Evolutionary conservation across 2,888 invertebrate genomes (phyloP), one percentile per base, ranked within the genome.

Genomic region (Alloplasta piceator): DNA sequence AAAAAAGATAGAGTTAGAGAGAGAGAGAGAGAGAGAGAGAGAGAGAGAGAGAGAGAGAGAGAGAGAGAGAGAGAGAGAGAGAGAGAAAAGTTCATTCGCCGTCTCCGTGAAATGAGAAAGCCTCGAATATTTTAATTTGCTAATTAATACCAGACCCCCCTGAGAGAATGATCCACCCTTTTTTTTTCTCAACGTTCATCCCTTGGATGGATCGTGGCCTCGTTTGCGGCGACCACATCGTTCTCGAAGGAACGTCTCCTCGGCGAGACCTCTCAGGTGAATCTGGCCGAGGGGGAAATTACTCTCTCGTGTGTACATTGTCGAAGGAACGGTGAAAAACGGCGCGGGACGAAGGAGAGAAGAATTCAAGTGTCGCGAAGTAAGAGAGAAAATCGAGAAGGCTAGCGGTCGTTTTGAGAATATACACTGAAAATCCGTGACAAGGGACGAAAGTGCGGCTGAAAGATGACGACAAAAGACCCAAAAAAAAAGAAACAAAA

Each of bases 111-210:
- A 26, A 26, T 26, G 14, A 58, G 38, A 60, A 48, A 71, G 6
- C 68, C 56, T 76, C 78, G 80, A 81, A 74, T 85, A 86, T 88
- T 89, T 90, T 90, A 91, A 91, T 91, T 87, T 87, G 87, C 88
- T 91, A 91, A 91, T 91, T 91, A 90, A 90, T 90, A 89, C 87
- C 86, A 72, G 61, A 52, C 70, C 73, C 75, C 64, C 39, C 14
- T 26, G 75, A 82, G 26, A 26, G 81, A 75, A 78, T 72, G 10
- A 52, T 50, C 48, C 50, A 5, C 67, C 74, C 46, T 64, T 64
- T 16, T 26, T 26, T 26, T 26, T 26, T 26, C 1, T 4, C n/a
- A 26, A 41, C 14, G 41, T 56, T 43, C 10, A 56, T 41, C 38
- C 38, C 14, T 26, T 14, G 5, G 14, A 14, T 52, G 14, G 3